These are phyloP conservation scores for Noctua pronuba DNA, from an alignment of 2,888 invertebrate species.

Conservation along the genomic window DNA sequence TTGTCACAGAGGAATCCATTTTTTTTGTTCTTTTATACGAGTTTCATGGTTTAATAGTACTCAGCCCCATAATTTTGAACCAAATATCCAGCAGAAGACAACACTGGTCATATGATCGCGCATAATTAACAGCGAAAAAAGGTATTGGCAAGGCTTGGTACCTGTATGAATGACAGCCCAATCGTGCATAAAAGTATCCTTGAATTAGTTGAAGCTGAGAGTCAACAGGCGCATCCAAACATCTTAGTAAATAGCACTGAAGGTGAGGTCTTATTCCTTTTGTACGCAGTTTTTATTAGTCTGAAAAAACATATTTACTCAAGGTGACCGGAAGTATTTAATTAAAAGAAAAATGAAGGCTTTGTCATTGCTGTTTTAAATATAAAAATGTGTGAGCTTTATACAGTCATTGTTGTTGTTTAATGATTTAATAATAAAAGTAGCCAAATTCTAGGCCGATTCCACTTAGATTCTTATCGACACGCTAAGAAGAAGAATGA, in stretches of 20 bases:
- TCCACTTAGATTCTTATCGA: background rate
- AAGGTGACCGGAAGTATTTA: conserved; percentile 45
- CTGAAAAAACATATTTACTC: conserved; percentile 39
- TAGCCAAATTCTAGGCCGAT: background rate
- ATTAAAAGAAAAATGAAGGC: conserved; percentile 53
- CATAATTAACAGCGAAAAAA: conserved; percentile 1
- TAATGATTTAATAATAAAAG: background rate
- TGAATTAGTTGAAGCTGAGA: conserved; percentile 39
- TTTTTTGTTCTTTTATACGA: background rate
- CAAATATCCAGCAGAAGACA: background rate
- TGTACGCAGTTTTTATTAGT: conserved; percentile 47
- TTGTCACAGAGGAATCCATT: background rate
- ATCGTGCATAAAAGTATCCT: conserved; percentile 48
- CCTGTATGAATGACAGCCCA: conserved; percentile 11
- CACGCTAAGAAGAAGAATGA: background rate
- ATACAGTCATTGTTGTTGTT: background rate
- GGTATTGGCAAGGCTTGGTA: too few species aligned
- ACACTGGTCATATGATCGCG: background rate
- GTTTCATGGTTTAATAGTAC: background rate
- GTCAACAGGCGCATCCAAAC: conserved; percentile 48
- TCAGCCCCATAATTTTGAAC: background rate
- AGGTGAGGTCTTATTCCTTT: conserved; percentile 25
- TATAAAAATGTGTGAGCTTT: background rate
- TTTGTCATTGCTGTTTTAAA: conserved; percentile 26
- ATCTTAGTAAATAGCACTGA: conserved; percentile 16